phyloP scores from a whole-genome alignment of 2,888 invertebrate genomes.

The Caenorhabditis zanzibari region DNA sequence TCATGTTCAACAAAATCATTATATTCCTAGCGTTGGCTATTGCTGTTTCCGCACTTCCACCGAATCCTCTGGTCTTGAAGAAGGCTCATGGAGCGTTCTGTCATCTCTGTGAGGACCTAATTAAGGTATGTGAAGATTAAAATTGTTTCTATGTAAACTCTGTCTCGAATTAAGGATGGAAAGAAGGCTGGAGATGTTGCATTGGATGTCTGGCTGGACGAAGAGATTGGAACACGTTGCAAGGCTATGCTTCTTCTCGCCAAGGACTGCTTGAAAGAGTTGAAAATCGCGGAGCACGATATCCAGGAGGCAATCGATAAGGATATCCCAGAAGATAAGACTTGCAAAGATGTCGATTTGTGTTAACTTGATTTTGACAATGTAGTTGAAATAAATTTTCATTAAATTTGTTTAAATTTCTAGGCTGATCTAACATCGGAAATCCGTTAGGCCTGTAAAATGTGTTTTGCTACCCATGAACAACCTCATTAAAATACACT shows the following conservation, averaged over 20 bases:
- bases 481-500: too few species aligned
- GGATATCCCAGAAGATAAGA: conserved; percentile 47
- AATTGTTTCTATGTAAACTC: background rate
- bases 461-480: too few species aligned
- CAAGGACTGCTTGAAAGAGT: conserved; percentile 39
- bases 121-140: conserved; percentile 26
- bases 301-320: conserved; percentile 53
- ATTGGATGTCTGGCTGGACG: conserved; percentile 44
- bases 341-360: conserved; percentile 40
- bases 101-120: conserved; percentile 55
- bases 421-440: too few species aligned
- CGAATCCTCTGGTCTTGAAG: conserved; percentile 32
- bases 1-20: conserved; percentile 7
- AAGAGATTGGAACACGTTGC: conserved; percentile 48
- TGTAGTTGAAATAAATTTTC: background rate
- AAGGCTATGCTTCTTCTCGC: conserved; percentile 17
- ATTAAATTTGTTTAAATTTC: too few species aligned
- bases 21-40: background rate
- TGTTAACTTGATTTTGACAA: background rate
- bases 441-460: too few species aligned
- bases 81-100: conserved; percentile 58
- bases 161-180: conserved; percentile 18
- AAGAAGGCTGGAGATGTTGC: conserved; percentile 51
- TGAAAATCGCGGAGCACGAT: conserved; percentile 47
- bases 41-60: background rate